Percentiles rank a stretch among this genome's conserved stretches.
phyloP scores from a whole-genome alignment of 2,797 vertebrate genomes.

The Danio jaintianensis region DNA sequence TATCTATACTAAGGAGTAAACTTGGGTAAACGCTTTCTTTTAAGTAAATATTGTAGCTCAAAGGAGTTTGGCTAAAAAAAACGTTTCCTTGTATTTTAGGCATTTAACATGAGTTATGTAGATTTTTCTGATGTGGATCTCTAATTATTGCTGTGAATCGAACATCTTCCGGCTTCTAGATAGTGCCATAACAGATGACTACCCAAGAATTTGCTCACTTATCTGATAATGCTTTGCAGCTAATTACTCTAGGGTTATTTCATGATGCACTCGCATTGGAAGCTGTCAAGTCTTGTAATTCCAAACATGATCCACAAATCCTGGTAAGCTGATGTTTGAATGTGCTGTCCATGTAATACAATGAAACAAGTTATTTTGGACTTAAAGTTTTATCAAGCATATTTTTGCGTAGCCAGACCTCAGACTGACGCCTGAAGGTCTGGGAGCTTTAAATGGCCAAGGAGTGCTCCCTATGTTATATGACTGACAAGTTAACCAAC shows the following conservation, averaged over 20 bases:
- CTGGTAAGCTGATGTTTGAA: slow-evolving; percentile 8
- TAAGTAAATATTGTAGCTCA: no score
- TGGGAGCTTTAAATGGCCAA: no score
- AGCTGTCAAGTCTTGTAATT: slow-evolving; percentile 65
- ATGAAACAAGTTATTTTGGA: neutral
- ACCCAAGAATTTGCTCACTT: slow-evolving; percentile 40
- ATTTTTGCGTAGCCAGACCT: no score
- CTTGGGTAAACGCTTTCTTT: no score
- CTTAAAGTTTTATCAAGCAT: neutral
- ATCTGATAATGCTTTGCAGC: slow-evolving; percentile 59
- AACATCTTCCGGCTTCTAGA: slow-evolving; percentile 64
- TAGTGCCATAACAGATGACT: slow-evolving; percentile 61
- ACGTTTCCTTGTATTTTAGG: no score
- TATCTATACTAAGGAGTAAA: no score
- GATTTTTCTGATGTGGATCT: slow-evolving; percentile 11
- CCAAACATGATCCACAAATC: slow-evolving; percentile 70
- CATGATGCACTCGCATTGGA: slow-evolving; percentile 67
- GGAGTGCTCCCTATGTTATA: no score
- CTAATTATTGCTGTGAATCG: slow-evolving; percentile 18
- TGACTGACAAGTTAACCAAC: no score
- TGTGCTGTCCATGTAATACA: slow-evolving; percentile 7
- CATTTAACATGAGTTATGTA: neutral
- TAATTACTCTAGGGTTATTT: slow-evolving; percentile 43
- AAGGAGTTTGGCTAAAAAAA: no score
- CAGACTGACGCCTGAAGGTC: no score